These are phyloP conservation scores for Callosobruchus maculatus DNA, from an alignment of 2,888 invertebrate species.

Conservation along the genomic window DNA sequence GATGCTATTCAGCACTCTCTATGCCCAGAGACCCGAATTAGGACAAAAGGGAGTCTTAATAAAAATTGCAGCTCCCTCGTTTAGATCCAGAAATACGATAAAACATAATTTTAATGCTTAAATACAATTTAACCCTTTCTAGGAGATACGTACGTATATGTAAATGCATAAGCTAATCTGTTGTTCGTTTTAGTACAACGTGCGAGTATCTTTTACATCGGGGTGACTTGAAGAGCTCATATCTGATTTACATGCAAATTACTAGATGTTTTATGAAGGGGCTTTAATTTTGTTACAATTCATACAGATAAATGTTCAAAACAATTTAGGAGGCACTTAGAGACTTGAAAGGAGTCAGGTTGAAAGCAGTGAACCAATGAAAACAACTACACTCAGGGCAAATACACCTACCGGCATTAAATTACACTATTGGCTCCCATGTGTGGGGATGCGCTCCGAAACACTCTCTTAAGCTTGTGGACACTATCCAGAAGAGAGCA, in stretches of 20 bases:
- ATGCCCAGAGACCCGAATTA: background rate
- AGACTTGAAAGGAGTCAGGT: too few relatives aligned
- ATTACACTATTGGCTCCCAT: too few relatives aligned
- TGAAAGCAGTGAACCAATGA: too few relatives aligned
- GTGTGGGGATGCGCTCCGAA: too few relatives aligned
- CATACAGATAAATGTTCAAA: too few relatives aligned
- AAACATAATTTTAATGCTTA: slow-evolving; percentile 29
- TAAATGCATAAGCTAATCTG: background rate
- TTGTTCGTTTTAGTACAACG: background rate
- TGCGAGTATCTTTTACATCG: background rate
- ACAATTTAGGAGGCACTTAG: too few relatives aligned
- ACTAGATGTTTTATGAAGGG: background rate
- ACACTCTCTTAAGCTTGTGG: too few relatives aligned
- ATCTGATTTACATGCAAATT: background rate
- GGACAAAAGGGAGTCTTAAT: background rate
- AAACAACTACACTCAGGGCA: too few relatives aligned
- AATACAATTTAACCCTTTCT: slow-evolving; percentile 33
- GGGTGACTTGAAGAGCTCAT: background rate
- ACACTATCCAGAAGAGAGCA: too few relatives aligned
- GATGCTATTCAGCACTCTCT: background rate
- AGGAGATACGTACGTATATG: slow-evolving; percentile 16
- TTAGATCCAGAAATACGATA: slow-evolving; percentile 20
- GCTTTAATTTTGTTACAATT: too few relatives aligned
- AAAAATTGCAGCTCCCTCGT: background rate
- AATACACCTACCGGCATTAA: too few relatives aligned